phyloP scores from a whole-genome alignment of 2,113 vertebrate species.

The Phaetusa simplex region DNA sequence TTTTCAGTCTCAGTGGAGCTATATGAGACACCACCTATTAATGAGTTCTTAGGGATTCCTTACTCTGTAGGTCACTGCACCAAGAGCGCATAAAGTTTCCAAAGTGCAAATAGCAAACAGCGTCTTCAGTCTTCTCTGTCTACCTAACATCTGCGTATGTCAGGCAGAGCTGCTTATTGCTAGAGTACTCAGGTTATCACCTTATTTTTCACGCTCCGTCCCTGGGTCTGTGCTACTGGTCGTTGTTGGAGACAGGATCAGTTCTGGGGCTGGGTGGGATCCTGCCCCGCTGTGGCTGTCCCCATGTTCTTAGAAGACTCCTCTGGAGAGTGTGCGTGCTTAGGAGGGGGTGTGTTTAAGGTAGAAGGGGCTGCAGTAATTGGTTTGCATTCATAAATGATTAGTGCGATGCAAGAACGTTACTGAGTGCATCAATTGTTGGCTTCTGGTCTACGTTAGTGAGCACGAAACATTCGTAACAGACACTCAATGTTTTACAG shows the following conservation, averaged over 20 bases:
- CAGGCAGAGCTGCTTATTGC: neutral
- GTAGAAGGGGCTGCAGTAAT: neutral
- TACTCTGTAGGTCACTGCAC: conserved; percentile 32
- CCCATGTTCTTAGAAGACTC: neutral
- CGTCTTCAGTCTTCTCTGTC: neutral
- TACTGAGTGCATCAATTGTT: neutral
- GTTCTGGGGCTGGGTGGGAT: neutral
- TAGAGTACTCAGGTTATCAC: neutral
- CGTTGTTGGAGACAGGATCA: neutral
- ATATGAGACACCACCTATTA: conserved; percentile 44
- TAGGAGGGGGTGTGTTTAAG: neutral
- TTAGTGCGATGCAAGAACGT: neutral
- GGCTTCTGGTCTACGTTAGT: neutral
- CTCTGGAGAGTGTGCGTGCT: neutral
- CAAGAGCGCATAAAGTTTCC: neutral
- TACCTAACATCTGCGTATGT: neutral
- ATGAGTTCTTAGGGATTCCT: conserved; percentile 61
- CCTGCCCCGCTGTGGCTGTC: neutral
- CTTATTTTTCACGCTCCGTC: neutral
- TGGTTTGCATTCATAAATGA: neutral
- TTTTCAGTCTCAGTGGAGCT: conserved; percentile 33
- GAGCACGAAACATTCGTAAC: neutral
- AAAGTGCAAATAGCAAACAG: neutral
- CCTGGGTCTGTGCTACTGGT: neutral
- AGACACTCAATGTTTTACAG: neutral